phyloP scores from a whole-genome alignment of 2,888 invertebrate species.

The Drosophila parthenogenetica region DNA sequence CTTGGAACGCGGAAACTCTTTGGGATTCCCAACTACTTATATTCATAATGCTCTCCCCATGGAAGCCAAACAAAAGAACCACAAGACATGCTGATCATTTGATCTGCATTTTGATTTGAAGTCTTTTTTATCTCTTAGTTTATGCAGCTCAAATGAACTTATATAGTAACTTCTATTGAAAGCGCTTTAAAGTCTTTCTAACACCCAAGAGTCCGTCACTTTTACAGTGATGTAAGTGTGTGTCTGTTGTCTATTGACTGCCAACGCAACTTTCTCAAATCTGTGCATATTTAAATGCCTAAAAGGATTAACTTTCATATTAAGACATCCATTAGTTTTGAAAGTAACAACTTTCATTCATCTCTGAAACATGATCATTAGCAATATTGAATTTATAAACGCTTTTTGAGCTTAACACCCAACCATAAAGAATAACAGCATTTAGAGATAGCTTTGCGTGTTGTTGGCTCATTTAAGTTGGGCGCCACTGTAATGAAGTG shows the following conservation, averaged over 20 bases:
- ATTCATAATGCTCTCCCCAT: conserved; percentile 9
- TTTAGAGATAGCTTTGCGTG: not conserved
- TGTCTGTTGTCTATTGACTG: conserved; percentile 16
- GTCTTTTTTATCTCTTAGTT: not conserved
- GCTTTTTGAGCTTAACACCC: conserved; percentile 1
- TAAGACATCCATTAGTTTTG: conserved; percentile 14
- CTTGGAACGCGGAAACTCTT: conserved; percentile 20
- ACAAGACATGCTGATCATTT: conserved; percentile 35
- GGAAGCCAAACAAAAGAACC: conserved; percentile 47
- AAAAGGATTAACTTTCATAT: conserved; percentile 35
- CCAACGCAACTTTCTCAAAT: conserved; percentile 47
- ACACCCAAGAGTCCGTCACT: conserved; percentile 12
- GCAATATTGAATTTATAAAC: conserved; percentile 1
- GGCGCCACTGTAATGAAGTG: not conserved
- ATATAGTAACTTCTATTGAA: conserved; percentile 9
- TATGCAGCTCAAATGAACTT: conserved; percentile 23
- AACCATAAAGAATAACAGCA: conserved; percentile 2
- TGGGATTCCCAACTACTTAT: not conserved
- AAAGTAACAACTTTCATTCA: conserved; percentile 41
- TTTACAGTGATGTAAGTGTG: conserved; percentile 21
- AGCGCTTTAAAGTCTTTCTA: not conserved
- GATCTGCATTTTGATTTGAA: conserved; percentile 36
- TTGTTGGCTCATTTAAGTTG: not conserved
- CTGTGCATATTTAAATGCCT: conserved; percentile 21
- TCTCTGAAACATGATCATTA: conserved; percentile 2